phyloP scores from a whole-genome alignment of 2,113 vertebrate genomes.

The chimpanzee (Pan troglodytes) region DNA sequence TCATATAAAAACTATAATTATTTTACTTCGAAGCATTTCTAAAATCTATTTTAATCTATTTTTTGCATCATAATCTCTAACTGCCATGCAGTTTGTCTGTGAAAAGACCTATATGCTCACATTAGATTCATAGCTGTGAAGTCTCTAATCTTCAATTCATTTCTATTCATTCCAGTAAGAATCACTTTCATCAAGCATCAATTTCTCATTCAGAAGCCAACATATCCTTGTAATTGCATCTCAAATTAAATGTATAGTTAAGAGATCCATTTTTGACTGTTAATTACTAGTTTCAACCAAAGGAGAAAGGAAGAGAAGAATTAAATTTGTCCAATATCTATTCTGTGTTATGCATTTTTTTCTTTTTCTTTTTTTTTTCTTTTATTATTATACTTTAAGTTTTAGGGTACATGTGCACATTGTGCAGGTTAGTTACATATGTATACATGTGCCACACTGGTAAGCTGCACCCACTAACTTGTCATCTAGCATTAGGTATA shows the following conservation, averaged over 20 bases:
- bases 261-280: constrained; percentile 33
- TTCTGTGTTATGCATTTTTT: not conserved
- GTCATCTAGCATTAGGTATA: too few relatives aligned
- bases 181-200: constrained; percentile 26
- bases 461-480: too few relatives aligned
- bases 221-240: constrained; percentile 50
- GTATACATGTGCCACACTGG: too few relatives aligned
- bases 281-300: constrained; percentile 60
- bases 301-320: constrained; percentile 37
- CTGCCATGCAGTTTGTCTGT: not conserved
- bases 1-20: constrained; percentile 32
- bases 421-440: too few relatives aligned
- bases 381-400: too few relatives aligned
- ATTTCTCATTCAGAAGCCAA: constrained; percentile 40
- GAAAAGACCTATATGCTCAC: not conserved
- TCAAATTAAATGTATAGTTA: constrained; percentile 64
- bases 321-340: constrained; percentile 6
- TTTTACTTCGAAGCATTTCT: constrained; percentile 28
- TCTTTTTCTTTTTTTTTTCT: too few relatives aligned
- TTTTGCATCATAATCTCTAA: not conserved
- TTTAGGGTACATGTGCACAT: too few relatives aligned
- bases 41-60: constrained; percentile 6
- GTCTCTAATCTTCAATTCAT: not conserved
- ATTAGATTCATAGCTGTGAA: not conserved
- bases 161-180: constrained; percentile 41